Evolutionary conservation across 2,113 vertebrate genomes (phyloP), one percentile per base, ranked within the genome.

Genomic region (Pedetes capensis): DNA sequence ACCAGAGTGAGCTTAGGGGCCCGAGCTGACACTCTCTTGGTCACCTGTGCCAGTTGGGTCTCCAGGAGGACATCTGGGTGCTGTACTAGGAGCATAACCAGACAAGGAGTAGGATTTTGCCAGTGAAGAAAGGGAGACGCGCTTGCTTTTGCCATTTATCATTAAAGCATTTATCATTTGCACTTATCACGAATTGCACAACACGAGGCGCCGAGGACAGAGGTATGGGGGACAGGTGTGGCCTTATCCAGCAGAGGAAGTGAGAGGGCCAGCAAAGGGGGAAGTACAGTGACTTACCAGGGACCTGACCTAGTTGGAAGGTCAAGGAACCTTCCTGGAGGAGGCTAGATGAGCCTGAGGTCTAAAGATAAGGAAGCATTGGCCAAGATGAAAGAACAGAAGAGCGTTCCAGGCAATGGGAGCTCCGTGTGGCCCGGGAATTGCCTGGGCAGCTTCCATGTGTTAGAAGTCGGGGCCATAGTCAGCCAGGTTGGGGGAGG

Each of bases 91-190:
- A 84, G 64, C 7, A 55, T 63, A 87, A 75, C n/a, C 93, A 25
- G 47, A 90, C 84, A 82, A 86, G 17, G 23, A 69, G 32, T 9
- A 93, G 63, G n/a, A 71, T 80, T 93, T 96, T 80, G 34, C 49
- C 49, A 72, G 8, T 37, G 42, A n/a, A 57, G 47, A 80, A 86
- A 91, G 42, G 66, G 44, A 87, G 34, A 49, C 42, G 55, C 37
- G n/a, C 39, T 59, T 55, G 34, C 27, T 66, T 88, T 64, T 71
- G 63, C 84, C 47, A 57, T 76, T 96, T 81, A 22, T 59, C 68
- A 20, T 55, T 59, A 42, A 55, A 37, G 23, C 17, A 22, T 55
- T n/a, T 34, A 9, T 25, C 5, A 59, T 22, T 42, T 23, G 27
- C 23, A 34, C 23, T 81, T 57, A 44, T 44, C n/a, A 47, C 47